Evolutionary conservation across 2,797 vertebrate genomes (phyloP).

Genomic region (Onychomys torridus): DNA sequence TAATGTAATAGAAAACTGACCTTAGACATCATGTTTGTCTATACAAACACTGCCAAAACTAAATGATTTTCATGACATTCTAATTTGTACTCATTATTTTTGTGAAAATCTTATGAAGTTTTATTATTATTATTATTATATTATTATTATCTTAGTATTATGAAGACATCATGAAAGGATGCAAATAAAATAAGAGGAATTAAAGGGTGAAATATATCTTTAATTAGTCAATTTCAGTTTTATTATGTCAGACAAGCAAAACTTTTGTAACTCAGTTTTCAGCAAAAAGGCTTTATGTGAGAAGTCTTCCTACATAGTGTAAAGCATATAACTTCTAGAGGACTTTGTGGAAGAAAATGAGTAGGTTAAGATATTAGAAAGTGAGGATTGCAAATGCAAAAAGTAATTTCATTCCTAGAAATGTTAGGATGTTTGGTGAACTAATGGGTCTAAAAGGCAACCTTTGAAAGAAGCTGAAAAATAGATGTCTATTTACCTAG

Average conservation of each 20-base stretch:
- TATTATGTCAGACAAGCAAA: conserved; percentile 26
- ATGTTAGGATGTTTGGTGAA: conserved; percentile 5
- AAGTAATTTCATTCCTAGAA: conserved; percentile 34
- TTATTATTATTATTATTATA: background rate
- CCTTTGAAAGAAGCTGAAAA: conserved; percentile 36
- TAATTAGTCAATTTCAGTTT: conserved; percentile 39
- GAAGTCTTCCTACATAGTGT: background rate
- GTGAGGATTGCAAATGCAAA: background rate
- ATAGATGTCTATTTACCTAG: background rate
- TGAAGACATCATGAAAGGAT: background rate
- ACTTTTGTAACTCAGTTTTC: conserved; percentile 50
- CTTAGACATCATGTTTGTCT: background rate
- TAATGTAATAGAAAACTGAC: conserved; percentile 40
- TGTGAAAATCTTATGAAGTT: background rate
- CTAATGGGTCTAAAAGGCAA: conserved; percentile 8
- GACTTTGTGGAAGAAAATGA: conserved; percentile 1
- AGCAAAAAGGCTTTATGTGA: conserved; percentile 27
- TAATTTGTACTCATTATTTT: conserved; percentile 43
- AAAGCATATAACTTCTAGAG: background rate
- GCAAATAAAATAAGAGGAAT: conserved; percentile 16
- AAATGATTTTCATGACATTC: conserved; percentile 18
- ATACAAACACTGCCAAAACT: background rate
- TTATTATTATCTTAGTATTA: background rate
- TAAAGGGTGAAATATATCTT: background rate
- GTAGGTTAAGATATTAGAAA: conserved; percentile 29